A percentile compares a stretch with the other conserved stretches of the same genome.
phyloP scores from a whole-genome alignment of 1,140 invertebrate species.

The Drosophila parvula region DNA sequence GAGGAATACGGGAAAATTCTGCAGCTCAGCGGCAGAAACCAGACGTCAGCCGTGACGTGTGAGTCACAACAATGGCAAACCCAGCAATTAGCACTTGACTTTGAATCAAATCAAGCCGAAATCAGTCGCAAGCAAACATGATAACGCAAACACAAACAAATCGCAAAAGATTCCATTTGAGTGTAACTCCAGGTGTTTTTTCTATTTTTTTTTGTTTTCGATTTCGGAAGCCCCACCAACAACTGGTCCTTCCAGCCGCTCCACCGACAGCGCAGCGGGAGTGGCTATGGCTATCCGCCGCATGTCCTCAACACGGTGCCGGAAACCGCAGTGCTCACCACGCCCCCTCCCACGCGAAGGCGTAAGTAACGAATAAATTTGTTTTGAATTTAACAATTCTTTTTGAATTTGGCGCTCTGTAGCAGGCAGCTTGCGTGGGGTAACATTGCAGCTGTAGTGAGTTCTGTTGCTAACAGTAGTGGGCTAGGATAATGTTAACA shows the following conservation, averaged over 20 bases:
- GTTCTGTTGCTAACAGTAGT: neutral
- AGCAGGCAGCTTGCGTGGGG: neutral
- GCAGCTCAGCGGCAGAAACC: slow-evolving; percentile 52
- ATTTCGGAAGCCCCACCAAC: slow-evolving; percentile 53
- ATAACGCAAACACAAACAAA: slow-evolving; percentile 68
- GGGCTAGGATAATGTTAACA: too few relatives aligned
- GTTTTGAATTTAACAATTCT: neutral
- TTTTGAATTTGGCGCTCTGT: slow-evolving; percentile 20
- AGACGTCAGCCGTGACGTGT: slow-evolving; percentile 50
- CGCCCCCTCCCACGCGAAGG: slow-evolving; percentile 65
- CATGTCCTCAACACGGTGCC: slow-evolving; percentile 73
- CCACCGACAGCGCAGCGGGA: slow-evolving; percentile 63
- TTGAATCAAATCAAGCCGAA: slow-evolving; percentile 76
- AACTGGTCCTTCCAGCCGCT: slow-evolving; percentile 77
- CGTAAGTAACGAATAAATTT: slow-evolving; percentile 45
- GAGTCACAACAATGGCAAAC: slow-evolving; percentile 55
- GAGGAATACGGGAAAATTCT: slow-evolving; percentile 65
- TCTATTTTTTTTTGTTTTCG: slow-evolving; percentile 2
- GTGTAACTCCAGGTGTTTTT: slow-evolving; percentile 45
- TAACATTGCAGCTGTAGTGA: neutral
- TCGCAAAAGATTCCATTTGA: slow-evolving; percentile 26
- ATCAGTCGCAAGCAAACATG: slow-evolving; percentile 67
- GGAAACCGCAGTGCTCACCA: slow-evolving; percentile 63
- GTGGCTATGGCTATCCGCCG: slow-evolving; percentile 54
- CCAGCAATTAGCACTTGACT: slow-evolving; percentile 73